Conservation (phyloP, 2,797 vertebrate species). For the Bradypodion pumilum region DNA sequence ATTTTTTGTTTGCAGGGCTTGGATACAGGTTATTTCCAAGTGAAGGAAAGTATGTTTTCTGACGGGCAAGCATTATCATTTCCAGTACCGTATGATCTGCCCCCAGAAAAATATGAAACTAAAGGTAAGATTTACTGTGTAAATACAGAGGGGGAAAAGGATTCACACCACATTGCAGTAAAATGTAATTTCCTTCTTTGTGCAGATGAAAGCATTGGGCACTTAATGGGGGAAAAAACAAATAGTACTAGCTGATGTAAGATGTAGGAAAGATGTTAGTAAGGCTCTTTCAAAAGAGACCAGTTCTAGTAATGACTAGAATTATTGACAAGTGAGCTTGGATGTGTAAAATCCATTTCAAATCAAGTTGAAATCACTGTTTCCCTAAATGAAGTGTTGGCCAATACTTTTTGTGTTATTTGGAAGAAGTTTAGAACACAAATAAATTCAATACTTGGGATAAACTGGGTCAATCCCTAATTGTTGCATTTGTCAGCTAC, state of each 20-base stretch:
- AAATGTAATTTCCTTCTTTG: background rate
- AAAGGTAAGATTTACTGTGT: conserved; percentile 71
- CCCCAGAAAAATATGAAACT: conserved; percentile 75
- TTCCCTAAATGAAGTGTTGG: background rate
- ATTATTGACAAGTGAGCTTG: background rate
- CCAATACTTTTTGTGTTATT: background rate
- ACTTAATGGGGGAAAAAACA: background rate
- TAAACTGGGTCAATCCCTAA: background rate
- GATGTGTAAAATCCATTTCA: background rate
- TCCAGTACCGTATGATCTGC: conserved; percentile 81
- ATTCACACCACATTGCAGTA: background rate
- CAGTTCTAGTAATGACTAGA: background rate
- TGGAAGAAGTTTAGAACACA: background rate
- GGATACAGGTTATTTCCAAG: conserved; percentile 68
- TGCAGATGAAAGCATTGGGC: background rate
- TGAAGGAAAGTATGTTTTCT: conserved; percentile 63
- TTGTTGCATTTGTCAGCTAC: background rate
- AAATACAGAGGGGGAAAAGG: background rate
- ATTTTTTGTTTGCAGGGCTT: conserved; percentile 69
- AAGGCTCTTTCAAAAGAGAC: background rate
- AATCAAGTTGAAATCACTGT: background rate
- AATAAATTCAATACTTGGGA: background rate
- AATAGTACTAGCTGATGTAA: background rate
- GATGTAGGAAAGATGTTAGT: background rate
- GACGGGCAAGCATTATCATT: conserved; percentile 57